Evolutionary conservation across 2,888 invertebrate species (phyloP).

Genomic region (Dynastes grantii): DNA sequence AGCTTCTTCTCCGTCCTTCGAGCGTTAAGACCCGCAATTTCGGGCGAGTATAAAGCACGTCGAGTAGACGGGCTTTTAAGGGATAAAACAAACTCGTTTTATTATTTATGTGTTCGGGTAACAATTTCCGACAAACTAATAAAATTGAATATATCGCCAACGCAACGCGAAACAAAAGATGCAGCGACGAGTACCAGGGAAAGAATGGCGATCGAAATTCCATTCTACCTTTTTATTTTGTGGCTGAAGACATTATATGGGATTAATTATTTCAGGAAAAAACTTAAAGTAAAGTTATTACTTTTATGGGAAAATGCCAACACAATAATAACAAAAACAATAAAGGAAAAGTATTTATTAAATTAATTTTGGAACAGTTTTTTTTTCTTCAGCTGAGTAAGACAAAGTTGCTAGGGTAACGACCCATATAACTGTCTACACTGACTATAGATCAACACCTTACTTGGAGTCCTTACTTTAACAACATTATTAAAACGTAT

Average conservation of each 20-base stretch:
- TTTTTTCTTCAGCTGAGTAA: too few species aligned
- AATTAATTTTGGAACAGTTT: too few species aligned
- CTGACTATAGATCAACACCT: too few species aligned
- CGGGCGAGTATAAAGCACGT: conserved; percentile 32
- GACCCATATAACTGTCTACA: too few species aligned
- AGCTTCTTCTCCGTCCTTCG: neutral
- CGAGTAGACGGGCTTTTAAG: conserved; percentile 43
- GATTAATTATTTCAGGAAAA: neutral
- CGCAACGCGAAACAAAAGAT: neutral
- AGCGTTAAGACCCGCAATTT: conserved; percentile 29
- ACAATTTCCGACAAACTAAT: conserved; percentile 45
- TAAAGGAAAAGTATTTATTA: too few species aligned
- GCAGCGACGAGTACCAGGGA: neutral
- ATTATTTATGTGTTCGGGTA: conserved; percentile 43
- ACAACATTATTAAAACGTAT: too few species aligned
- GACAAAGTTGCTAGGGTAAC: too few species aligned
- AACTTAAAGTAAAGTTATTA: neutral
- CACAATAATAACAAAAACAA: too few species aligned
- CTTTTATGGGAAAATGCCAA: too few species aligned
- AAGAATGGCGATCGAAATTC: neutral
- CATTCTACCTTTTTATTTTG: neutral
- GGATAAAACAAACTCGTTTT: conserved; percentile 46
- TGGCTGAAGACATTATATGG: neutral
- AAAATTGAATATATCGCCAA: conserved; percentile 31
- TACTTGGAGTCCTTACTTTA: too few species aligned